These are phyloP conservation scores for Aphis craccivora DNA, from an alignment of 1,140 invertebrate species.

Conservation along the genomic window DNA sequence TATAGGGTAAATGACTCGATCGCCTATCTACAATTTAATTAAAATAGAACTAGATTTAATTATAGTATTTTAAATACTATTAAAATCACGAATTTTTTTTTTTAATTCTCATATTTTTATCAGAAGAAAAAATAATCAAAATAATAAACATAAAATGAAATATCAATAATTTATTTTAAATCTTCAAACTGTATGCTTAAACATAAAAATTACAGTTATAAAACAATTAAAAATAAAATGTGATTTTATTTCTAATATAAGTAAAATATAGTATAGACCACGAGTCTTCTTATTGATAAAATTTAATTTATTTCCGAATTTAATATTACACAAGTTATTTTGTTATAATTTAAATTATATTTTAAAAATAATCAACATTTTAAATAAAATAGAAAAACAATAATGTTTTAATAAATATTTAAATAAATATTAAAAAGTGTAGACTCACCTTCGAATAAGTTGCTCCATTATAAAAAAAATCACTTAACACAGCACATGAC, in stretches of 20 bases:
- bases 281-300: neutral
- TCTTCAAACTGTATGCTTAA: neutral
- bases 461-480: constrained; percentile 56
- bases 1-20: neutral
- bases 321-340: neutral
- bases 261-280: neutral
- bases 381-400: neutral
- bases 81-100: neutral
- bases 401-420: neutral
- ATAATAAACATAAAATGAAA: neutral
- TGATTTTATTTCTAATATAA: neutral
- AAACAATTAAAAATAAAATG: neutral
- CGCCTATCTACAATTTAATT: neutral
- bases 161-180: neutral
- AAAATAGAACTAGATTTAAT: neutral
- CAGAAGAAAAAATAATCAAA: neutral
- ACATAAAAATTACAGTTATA: neutral
- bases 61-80: neutral
- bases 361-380: neutral
- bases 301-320: neutral
- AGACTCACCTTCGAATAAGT: constrained; percentile 52
- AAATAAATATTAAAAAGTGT: constrained; percentile 16
- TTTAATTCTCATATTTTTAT: too few relatives aligned
- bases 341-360: neutral
- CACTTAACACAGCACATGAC: constrained; percentile 56